phyloP scores from a whole-genome alignment of 2,888 invertebrate genomes.

The Acleris holmiana region DNA sequence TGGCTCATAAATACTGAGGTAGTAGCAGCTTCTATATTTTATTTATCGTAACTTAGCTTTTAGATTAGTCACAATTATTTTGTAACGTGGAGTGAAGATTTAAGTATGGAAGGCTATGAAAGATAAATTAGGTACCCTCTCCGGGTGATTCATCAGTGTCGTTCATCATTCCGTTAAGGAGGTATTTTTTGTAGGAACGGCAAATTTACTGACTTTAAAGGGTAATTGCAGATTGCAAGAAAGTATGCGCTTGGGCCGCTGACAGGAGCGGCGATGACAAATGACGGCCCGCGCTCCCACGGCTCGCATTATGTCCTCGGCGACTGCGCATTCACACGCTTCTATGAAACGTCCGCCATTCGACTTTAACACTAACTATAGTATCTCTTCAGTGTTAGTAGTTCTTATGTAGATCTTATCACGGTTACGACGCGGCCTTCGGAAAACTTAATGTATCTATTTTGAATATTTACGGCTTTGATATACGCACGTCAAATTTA shows the following conservation, averaged over 20 bases:
- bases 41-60: slow-evolving; percentile 44
- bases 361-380: neutral
- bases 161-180: slow-evolving; percentile 59
- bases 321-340: slow-evolving; percentile 9
- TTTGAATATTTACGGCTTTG: too few relatives aligned
- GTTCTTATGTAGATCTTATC: too few relatives aligned
- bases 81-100: neutral
- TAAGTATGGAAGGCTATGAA: slow-evolving; percentile 3
- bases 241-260: slow-evolving; percentile 69
- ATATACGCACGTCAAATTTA: too few relatives aligned
- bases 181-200: slow-evolving; percentile 63
- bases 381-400: too few relatives aligned
- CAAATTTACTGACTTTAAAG: slow-evolving; percentile 70
- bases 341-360: slow-evolving; percentile 10
- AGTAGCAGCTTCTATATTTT: slow-evolving; percentile 43
- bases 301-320: slow-evolving; percentile 17
- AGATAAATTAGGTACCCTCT: slow-evolving; percentile 30
- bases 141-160: slow-evolving; percentile 53
- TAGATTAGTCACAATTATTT: slow-evolving; percentile 26
- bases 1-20: slow-evolving; percentile 43
- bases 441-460: too few relatives aligned
- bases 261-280: slow-evolving; percentile 79
- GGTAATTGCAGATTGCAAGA: slow-evolving; percentile 77
- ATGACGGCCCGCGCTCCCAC: slow-evolving; percentile 56
- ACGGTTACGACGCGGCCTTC: too few relatives aligned